Evolutionary conservation across 1,140 invertebrate genomes (phyloP), one percentile per base, ranked within the genome.

Genomic region (Caerostris darwini): DNA sequence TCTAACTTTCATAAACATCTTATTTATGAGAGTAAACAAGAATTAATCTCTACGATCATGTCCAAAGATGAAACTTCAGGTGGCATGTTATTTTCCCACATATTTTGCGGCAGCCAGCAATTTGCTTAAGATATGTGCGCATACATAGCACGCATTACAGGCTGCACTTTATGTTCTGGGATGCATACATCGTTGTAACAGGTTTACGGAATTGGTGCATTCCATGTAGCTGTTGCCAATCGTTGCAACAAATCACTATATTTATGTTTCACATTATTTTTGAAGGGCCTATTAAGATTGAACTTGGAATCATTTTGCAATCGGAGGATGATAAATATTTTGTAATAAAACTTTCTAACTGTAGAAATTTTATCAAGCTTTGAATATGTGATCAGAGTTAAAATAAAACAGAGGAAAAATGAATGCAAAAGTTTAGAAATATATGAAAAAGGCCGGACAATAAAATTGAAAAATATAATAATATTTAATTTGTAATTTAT

Each of bases 131-230:
- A 88, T 10, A 88, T 64, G 34, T 50, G 59, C 19, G 86, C 86
- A 88, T 88, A 88, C 14, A 88, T 64, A 88, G 59, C 54, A 59
- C 19, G 4, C 34, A 88, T 88, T 88, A 67, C 50, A 88, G 59
- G 59, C 14, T 34, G 7, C 14, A 34, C 12, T 64, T 53, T 86
- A 53, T 88, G 59, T 88, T 53, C 50, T 17, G 10, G 59, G 50
- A 88, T 88, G 61, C 53, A 88, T 88, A 64, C 59, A 67, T 88
- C 53, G 14, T 3, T 19, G 86, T 64, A 88, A 64, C 86, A 88
- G 58, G 50, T 88, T 88, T 64, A 7, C 53, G 10, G n/a, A 88
- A 88, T 88, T 61, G 86, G 34, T 8, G 12, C 86, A 88, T 88
- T 88, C 59, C 10, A 59, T 61, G 56, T 57, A 58, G 82, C 82